These are phyloP conservation scores for Phodopus roborovskii DNA, from an alignment of 2,113 vertebrate genomes.

Conservation along the genomic window DNA sequence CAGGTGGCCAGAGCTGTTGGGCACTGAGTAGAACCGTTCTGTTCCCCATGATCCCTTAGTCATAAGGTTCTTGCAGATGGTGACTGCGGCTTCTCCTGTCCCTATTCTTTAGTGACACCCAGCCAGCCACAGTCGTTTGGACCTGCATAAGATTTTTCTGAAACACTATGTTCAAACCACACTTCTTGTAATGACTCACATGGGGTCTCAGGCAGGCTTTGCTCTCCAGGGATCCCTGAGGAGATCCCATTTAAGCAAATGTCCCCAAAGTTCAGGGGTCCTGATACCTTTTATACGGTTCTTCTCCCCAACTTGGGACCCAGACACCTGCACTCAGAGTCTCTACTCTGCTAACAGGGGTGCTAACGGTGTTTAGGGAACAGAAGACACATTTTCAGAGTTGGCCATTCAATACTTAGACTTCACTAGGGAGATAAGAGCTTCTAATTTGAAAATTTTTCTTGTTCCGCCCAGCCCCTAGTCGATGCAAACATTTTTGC, in stretches of 20 bases:
- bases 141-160: not conserved
- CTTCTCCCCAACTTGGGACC: not conserved
- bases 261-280: not conserved
- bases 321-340: not conserved
- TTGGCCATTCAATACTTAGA: not conserved
- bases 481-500: not conserved
- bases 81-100: not conserved
- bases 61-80: not conserved
- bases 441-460: not conserved
- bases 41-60: not conserved
- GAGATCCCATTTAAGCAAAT: not conserved
- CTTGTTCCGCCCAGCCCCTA: rapidly evolving
- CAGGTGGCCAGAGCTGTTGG: not conserved
- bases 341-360: not conserved
- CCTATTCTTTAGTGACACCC: not conserved
- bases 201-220: too few species aligned
- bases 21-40: too few species aligned
- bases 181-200: too few species aligned
- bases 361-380: not conserved
- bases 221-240: rapidly evolving
- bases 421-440: not conserved
- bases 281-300: rapidly evolving
- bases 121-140: not conserved
- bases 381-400: not conserved
- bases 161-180: not conserved